Evolutionary conservation across 92 coral and sea anemone species (phyloP).

Genomic region (Porites cylindrica): DNA sequence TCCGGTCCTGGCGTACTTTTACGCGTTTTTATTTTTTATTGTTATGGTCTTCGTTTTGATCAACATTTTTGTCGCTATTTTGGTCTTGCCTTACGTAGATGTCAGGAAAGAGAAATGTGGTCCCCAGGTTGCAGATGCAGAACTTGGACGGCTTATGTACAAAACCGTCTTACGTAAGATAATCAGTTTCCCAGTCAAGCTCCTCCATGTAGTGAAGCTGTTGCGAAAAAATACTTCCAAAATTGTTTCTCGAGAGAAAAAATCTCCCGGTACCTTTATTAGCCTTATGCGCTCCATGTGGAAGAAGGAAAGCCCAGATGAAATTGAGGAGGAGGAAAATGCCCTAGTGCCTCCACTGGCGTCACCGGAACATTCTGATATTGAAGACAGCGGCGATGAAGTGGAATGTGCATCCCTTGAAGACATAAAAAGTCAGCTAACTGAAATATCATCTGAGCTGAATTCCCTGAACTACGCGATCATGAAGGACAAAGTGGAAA

Average conservation of each 20-base stretch:
- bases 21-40: slow-evolving; percentile 58
- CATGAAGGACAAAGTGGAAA: too few species aligned
- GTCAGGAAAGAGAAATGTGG: slow-evolving; percentile 34
- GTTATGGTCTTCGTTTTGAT: slow-evolving; percentile 65
- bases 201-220: neutral
- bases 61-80: slow-evolving; percentile 78
- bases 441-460: neutral
- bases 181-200: neutral
- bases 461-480: neutral
- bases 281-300: too few species aligned
- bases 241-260: too few species aligned
- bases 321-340: too few species aligned
- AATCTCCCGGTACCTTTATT: neutral
- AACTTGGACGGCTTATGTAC: slow-evolving; percentile 59
- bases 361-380: too few species aligned
- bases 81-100: slow-evolving; percentile 60
- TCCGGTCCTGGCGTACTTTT: slow-evolving; percentile 55
- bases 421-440: neutral
- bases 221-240: neutral
- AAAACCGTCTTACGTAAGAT: neutral
- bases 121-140: slow-evolving; percentile 47
- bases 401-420: neutral
- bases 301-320: too few species aligned
- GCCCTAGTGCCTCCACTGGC: too few species aligned
- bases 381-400: too few species aligned